Conservation (phyloP, 2,797 vertebrate species). For the Pterois miles region DNA sequence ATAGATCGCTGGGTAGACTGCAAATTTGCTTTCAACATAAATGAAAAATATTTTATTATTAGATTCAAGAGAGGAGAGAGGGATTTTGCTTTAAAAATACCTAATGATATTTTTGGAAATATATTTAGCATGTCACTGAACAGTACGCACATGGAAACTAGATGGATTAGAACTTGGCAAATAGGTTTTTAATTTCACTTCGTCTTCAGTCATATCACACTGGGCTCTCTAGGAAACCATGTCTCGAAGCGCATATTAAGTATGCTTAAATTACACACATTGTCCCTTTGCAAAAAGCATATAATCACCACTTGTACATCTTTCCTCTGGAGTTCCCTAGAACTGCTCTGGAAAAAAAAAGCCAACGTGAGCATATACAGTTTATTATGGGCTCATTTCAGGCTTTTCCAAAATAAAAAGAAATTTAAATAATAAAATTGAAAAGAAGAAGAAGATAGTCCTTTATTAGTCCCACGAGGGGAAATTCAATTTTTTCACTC, state of each 20-base stretch:
- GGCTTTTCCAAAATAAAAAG: neutral
- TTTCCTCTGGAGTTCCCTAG: neutral
- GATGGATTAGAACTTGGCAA: neutral
- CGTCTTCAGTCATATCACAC: neutral
- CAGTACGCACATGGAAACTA: neutral
- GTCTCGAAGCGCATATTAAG: neutral
- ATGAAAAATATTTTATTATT: neutral
- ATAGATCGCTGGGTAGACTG: neutral
- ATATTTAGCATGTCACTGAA: neutral
- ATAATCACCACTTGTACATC: neutral
- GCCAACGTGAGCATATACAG: neutral
- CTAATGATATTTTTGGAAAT: neutral
- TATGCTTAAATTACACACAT: neutral
- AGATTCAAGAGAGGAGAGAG: neutral
- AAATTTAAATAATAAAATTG: neutral
- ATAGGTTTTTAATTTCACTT: neutral
- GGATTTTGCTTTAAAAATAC: neutral
- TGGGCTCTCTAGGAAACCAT: neutral
- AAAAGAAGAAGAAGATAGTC: too few relatives aligned
- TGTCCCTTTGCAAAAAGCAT: neutral
- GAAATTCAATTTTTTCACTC: too few relatives aligned
- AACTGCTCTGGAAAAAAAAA: neutral
- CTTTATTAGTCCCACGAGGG: too few relatives aligned
- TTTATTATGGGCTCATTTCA: neutral
- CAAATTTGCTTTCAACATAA: neutral